These are phyloP conservation scores for Mastomys natalensis DNA, from an alignment of 2,113 vertebrate genomes.

Conservation along the genomic window DNA sequence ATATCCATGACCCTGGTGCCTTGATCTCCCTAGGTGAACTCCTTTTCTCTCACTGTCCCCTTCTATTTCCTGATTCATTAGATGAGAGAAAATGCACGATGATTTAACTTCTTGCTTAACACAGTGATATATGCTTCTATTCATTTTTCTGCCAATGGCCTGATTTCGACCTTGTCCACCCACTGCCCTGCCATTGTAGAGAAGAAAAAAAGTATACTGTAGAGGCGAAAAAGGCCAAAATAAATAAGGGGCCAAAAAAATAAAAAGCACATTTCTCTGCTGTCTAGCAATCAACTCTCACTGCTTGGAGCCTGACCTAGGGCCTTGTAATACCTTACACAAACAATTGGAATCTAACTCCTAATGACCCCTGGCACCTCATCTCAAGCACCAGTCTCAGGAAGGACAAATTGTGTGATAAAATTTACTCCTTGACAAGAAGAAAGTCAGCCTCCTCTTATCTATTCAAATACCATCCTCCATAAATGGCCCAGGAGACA, in stretches of 20 bases:
- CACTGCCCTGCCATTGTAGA: neutral
- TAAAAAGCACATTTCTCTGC: neutral
- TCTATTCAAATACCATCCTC: neutral
- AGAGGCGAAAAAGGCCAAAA: neutral
- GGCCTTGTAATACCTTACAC: neutral
- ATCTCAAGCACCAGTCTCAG: neutral
- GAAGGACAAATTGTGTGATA: neutral
- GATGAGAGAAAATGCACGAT: neutral
- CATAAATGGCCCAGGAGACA: neutral
- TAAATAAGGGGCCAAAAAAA: neutral
- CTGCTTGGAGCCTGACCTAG: neutral
- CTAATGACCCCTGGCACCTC: neutral
- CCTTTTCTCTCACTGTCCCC: neutral
- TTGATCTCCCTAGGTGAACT: accelerated
- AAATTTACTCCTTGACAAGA: neutral
- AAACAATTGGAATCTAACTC: neutral
- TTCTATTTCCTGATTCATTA: neutral
- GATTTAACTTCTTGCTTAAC: neutral
- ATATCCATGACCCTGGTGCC: neutral
- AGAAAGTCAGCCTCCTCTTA: neutral
- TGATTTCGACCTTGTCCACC: neutral
- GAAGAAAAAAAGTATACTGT: neutral
- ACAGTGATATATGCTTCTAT: too few relatives aligned
- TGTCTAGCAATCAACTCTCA: neutral
- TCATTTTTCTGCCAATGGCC: neutral